These are phyloP conservation scores for Lithosia quadra DNA, from an alignment of 2,888 invertebrate genomes.

Conservation along the genomic window DNA sequence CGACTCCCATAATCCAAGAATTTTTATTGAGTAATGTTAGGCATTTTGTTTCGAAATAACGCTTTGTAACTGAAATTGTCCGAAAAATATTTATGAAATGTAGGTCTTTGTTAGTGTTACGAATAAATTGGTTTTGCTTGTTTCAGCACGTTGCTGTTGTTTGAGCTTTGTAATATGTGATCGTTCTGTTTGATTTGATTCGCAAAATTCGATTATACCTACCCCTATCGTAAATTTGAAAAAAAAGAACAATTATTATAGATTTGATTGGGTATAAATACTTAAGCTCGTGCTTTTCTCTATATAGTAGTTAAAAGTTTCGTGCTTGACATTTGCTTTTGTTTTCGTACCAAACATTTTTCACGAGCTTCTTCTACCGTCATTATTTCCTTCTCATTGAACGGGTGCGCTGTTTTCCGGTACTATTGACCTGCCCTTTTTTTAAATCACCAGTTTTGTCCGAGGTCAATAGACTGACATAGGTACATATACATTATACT, in stretches of 20 bases:
- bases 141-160: background rate
- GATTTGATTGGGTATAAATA: background rate
- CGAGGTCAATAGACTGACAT: too few species aligned
- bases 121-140: slow-evolving; percentile 7
- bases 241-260: background rate
- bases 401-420: background rate
- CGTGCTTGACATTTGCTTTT: background rate
- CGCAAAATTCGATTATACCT: slow-evolving; percentile 1
- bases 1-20: too few species aligned
- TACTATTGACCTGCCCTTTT: background rate
- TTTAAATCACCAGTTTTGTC: background rate
- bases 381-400: background rate
- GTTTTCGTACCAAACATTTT: too few species aligned
- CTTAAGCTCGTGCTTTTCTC: background rate
- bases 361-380: background rate
- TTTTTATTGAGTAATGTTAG: too few species aligned
- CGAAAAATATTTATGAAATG: background rate
- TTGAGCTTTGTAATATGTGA: background rate
- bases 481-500: too few species aligned
- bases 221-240: background rate
- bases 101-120: slow-evolving; percentile 1
- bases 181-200: slow-evolving; percentile 11
- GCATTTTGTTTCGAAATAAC: background rate
- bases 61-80: slow-evolving; percentile 1
- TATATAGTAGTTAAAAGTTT: background rate